Percentiles rank a stretch among this genome's conserved stretches.
Evolutionary conservation across 2,797 vertebrate genomes (phyloP).

Genomic region (Neosilurus mollespiculum): DNA sequence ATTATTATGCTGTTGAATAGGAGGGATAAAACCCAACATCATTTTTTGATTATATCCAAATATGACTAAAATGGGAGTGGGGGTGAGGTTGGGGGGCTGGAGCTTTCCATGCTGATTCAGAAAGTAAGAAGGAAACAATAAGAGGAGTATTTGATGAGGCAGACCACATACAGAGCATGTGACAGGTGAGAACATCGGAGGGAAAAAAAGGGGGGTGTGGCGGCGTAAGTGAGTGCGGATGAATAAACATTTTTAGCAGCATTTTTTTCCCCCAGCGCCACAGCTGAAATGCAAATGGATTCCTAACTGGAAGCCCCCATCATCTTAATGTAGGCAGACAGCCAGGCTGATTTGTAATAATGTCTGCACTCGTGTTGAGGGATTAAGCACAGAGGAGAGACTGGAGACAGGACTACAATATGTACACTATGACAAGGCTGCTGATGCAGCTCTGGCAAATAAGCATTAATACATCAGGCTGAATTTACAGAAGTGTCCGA

Average conservation of each 20-base stretch:
- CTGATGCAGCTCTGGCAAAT: slow-evolving; percentile 41
- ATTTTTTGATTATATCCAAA: not conserved
- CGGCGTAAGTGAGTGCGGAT: slow-evolving; percentile 32
- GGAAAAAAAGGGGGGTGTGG: not conserved
- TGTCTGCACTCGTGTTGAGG: slow-evolving; percentile 58
- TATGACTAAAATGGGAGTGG: not conserved
- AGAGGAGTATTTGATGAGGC: not conserved
- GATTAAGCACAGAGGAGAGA: slow-evolving; percentile 59
- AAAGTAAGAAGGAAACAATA: not conserved
- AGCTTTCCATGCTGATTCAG: not conserved
- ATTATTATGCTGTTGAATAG: not conserved
- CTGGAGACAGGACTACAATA: slow-evolving; percentile 40
- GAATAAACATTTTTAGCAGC: slow-evolving; percentile 42
- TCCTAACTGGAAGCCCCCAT: slow-evolving; percentile 42
- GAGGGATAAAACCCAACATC: not conserved
- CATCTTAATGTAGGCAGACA: slow-evolving; percentile 50
- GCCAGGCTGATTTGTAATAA: slow-evolving; percentile 64
- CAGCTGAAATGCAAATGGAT: slow-evolving; percentile 33
- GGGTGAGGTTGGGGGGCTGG: not conserved
- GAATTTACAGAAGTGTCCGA: slow-evolving; percentile 45
- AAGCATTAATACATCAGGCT: slow-evolving; percentile 41
- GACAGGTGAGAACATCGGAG: slow-evolving; percentile 33
- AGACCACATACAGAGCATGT: not conserved
- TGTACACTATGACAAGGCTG: slow-evolving; percentile 48
- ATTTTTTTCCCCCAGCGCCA: not conserved